These are phyloP conservation scores for Rhineura floridana DNA, from an alignment of 2,113 vertebrate genomes.

Conservation along the genomic window DNA sequence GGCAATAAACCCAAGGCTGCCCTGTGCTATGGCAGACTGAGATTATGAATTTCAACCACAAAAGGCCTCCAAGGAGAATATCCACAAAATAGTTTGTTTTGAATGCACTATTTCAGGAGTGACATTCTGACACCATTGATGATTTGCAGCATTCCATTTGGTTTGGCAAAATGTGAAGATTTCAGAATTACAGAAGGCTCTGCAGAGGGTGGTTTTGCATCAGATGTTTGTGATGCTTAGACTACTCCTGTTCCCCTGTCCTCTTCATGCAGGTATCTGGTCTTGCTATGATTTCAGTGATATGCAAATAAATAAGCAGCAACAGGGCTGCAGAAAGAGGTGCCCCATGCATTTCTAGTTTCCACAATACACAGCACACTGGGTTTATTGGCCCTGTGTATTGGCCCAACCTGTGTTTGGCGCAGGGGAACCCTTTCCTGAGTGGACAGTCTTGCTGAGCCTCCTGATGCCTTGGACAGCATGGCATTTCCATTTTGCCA, in stretches of 20 bases:
- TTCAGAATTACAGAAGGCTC: background rate
- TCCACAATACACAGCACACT: fast-evolving
- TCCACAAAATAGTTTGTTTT: background rate
- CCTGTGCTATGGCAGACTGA: too few species aligned
- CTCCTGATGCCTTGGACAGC: constrained; percentile 17
- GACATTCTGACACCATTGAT: background rate
- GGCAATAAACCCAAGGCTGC: background rate
- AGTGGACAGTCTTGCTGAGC: constrained; percentile 33
- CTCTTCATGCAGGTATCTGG: background rate
- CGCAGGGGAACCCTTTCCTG: constrained; percentile 26
- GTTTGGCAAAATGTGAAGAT: background rate
- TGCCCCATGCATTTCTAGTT: background rate
- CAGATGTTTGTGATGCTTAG: background rate
- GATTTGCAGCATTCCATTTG: background rate
- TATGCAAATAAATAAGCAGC: fast-evolving
- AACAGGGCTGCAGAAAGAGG: fast-evolving
- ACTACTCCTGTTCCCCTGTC: background rate
- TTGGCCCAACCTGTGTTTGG: constrained; percentile 50
- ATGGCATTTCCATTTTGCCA: constrained; percentile 14
- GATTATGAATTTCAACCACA: background rate
- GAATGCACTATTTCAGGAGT: background rate
- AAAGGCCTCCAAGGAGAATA: background rate
- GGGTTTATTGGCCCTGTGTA: background rate
- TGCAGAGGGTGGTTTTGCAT: background rate
- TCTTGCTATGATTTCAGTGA: constrained; percentile 9